A percentile compares a stretch with the other conserved stretches of the same genome.
These are phyloP conservation scores for Tachina grossa DNA, from an alignment of 2,888 invertebrate genomes.

Conservation along the genomic window DNA sequence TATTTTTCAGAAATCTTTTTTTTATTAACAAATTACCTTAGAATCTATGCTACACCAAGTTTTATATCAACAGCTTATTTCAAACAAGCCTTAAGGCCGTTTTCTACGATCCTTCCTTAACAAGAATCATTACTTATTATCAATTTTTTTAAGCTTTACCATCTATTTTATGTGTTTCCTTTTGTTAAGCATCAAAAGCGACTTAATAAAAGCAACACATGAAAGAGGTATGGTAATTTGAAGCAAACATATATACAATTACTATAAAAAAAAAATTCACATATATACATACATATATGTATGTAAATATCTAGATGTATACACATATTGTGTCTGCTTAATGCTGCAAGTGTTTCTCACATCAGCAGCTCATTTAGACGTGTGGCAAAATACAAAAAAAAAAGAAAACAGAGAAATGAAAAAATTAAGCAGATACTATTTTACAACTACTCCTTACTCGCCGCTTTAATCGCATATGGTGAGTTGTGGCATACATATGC, in stretches of 20 bases:
- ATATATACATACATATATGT: neutral
- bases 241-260: neutral
- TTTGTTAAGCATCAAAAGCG: slow-evolving; percentile 26
- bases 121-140: slow-evolving; percentile 33
- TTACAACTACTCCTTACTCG: slow-evolving; percentile 36
- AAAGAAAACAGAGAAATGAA: neutral
- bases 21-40: slow-evolving; percentile 12
- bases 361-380: slow-evolving; percentile 69
- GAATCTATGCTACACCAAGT: slow-evolving; percentile 11
- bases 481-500: slow-evolving; percentile 14
- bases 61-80: slow-evolving; percentile 33
- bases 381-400: slow-evolving; percentile 43
- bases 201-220: slow-evolving; percentile 30
- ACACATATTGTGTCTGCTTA: slow-evolving; percentile 23
- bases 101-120: slow-evolving; percentile 20
- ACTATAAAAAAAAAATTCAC: neutral
- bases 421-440: slow-evolving; percentile 40
- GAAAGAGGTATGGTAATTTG: slow-evolving; percentile 16
- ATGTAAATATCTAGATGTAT: no score
- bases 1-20: neutral
- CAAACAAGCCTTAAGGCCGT: slow-evolving; percentile 15
- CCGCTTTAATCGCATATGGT: slow-evolving; percentile 34
- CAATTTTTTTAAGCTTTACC: neutral
- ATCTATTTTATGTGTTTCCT: slow-evolving; percentile 17
- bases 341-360: slow-evolving; percentile 69